These are phyloP conservation scores for Aldabrachelys gigantea DNA, from an alignment of 2,113 vertebrate genomes.

Conservation along the genomic window DNA sequence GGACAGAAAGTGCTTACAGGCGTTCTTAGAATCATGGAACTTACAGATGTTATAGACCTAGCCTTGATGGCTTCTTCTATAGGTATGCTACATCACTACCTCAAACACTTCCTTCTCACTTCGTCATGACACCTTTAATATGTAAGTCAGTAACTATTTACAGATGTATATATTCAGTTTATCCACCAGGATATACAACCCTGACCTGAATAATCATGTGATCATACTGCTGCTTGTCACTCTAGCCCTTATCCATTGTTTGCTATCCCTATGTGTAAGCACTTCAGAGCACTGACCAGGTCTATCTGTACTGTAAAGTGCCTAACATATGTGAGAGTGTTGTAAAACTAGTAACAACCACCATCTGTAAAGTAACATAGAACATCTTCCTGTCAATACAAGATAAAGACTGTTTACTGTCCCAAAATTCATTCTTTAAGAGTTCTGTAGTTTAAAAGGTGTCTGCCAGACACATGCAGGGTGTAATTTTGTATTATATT, in stretches of 20 bases:
- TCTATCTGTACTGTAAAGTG: not conserved
- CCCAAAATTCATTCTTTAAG: not conserved
- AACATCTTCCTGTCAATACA: not conserved
- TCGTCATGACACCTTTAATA: not conserved
- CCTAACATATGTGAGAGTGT: not conserved
- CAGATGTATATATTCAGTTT: not conserved
- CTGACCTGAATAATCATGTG: not conserved
- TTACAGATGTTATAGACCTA: not conserved
- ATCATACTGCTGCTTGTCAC: not conserved
- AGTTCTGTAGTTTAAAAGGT: not conserved
- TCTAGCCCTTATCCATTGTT: not conserved
- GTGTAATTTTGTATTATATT: not conserved
- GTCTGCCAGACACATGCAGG: not conserved
- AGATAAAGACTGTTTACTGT: not conserved
- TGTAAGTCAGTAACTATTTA: not conserved
- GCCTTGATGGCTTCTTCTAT: not conserved
- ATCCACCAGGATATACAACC: not conserved
- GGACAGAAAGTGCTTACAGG: not conserved
- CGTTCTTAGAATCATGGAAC: not conserved
- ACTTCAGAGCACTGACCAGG: not conserved
- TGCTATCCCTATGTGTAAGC: not conserved
- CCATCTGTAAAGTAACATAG: not conserved
- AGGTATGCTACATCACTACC: not conserved
- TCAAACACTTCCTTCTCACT: not conserved
- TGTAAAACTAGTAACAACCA: not conserved